These are phyloP conservation scores for Erythrocercus mccallii DNA, from an alignment of 2,113 vertebrate species.

Conservation along the genomic window DNA sequence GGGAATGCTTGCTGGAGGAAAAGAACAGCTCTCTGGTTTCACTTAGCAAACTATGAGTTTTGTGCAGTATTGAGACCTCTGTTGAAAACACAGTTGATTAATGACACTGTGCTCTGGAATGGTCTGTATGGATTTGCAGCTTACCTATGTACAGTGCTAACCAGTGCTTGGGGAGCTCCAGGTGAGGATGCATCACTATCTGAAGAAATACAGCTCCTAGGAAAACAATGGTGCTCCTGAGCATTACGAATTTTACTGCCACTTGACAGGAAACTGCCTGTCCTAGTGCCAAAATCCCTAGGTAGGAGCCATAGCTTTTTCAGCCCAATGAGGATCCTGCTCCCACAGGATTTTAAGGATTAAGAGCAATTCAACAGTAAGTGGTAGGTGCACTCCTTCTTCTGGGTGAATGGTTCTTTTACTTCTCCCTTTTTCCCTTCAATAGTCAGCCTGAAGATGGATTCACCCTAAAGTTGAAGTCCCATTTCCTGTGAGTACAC, in stretches of 20 bases:
- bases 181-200: background rate
- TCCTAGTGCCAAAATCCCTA: background rate
- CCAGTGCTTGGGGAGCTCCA: background rate
- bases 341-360: background rate
- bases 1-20: background rate
- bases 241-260: background rate
- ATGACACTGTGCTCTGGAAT: background rate
- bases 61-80: background rate
- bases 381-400: background rate
- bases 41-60: conserved; percentile 9
- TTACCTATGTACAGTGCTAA: background rate
- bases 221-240: background rate
- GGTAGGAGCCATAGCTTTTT: background rate
- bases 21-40: background rate
- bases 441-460: background rate
- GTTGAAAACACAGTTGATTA: background rate
- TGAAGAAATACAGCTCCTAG: background rate
- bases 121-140: background rate
- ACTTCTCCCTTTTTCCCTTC: background rate
- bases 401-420: background rate
- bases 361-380: background rate
- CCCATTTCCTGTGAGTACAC: background rate
- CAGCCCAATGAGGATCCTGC: background rate
- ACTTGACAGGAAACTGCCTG: background rate
- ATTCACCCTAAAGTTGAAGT: background rate